These are phyloP conservation scores for Cancer borealis DNA, from an alignment of 2,888 invertebrate species.

Conservation along the genomic window DNA sequence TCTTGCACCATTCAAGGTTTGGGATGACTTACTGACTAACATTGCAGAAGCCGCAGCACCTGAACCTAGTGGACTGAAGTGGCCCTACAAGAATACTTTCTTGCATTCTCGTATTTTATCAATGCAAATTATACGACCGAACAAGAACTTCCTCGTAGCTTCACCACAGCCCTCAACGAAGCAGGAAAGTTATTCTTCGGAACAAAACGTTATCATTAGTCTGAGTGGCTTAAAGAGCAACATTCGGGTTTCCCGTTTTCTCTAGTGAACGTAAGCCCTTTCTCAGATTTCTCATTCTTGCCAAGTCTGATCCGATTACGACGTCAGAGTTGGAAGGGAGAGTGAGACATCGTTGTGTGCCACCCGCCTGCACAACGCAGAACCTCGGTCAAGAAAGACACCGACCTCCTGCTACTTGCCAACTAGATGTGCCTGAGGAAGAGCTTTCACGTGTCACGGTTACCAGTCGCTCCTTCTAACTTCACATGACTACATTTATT, in stretches of 20 bases:
- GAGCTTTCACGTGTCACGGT: background rate
- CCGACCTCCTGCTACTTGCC: background rate
- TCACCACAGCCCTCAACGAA: background rate
- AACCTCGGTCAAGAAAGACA: background rate
- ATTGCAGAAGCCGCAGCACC: background rate
- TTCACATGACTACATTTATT: background rate
- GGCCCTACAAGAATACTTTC: background rate
- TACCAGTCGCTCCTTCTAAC: background rate
- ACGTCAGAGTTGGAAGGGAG: background rate
- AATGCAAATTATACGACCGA: background rate
- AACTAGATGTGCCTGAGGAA: background rate
- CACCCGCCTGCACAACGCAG: background rate
- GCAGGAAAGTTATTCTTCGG: background rate
- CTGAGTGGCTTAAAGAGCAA: slow-evolving; percentile 35
- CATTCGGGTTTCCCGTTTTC: slow-evolving; percentile 12
- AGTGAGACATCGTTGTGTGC: background rate
- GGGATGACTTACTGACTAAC: background rate
- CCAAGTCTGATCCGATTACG: slow-evolving; percentile 30
- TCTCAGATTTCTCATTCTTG: background rate
- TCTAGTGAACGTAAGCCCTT: slow-evolving; percentile 2
- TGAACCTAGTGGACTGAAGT: background rate
- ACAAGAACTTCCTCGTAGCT: background rate
- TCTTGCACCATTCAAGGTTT: background rate
- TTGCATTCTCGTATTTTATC: background rate
- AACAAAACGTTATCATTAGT: background rate